These are phyloP conservation scores for Bagarius yarrelli DNA, from an alignment of 2,113 vertebrate species.

Conservation along the genomic window DNA sequence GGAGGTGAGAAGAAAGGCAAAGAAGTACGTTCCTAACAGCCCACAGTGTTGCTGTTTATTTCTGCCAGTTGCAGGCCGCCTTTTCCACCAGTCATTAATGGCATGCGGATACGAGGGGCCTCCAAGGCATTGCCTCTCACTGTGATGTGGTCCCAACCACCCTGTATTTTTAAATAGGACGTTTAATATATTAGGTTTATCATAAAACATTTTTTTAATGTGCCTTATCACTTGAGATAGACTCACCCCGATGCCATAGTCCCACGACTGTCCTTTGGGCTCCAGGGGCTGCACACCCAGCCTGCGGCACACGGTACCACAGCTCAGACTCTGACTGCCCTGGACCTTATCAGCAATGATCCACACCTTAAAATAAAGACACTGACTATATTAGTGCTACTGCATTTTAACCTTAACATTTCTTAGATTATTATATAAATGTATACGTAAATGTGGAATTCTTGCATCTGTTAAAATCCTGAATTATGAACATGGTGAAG, in stretches of 20 bases:
- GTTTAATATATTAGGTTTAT: background rate
- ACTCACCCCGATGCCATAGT: conserved; percentile 95
- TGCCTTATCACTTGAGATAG: background rate
- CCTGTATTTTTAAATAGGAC: conserved; percentile 67
- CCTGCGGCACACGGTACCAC: conserved; percentile 89
- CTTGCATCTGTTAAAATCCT: background rate
- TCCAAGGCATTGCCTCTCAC: conserved; percentile 83
- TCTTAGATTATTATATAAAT: background rate
- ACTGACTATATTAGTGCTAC: background rate
- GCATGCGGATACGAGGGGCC: conserved; percentile 55
- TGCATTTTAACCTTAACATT: background rate
- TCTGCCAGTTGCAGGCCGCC: conserved; percentile 49
- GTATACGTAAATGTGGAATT: background rate
- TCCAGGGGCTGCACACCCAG: conserved; percentile 81
- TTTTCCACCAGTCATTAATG: conserved; percentile 46
- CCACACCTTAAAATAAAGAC: conserved; percentile 79
- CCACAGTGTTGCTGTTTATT: conserved; percentile 59
- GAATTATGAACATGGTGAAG: no score
- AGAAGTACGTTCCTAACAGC: conserved; percentile 59
- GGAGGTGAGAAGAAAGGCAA: background rate
- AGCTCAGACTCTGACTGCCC: conserved; percentile 91
- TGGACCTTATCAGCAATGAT: conserved; percentile 97
- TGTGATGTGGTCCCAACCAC: conserved; percentile 92
- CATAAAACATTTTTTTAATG: background rate
- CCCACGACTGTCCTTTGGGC: conserved; percentile 87